Conservation (phyloP, 2,797 vertebrate species). For the Strix occidentalis region DNA sequence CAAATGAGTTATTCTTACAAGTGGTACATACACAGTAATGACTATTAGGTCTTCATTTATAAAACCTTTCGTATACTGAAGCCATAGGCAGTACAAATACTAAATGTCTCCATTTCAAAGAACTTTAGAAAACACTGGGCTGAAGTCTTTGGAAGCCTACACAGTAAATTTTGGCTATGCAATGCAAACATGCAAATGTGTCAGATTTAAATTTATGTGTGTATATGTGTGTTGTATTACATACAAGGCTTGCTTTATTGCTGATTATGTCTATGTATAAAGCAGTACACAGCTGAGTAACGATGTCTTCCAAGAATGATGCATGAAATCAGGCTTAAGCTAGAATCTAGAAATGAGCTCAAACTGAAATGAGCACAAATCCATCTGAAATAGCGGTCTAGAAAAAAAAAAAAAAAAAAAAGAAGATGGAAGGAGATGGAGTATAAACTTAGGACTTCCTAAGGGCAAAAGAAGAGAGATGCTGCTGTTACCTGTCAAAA, state of each 20-base stretch:
- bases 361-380: background rate
- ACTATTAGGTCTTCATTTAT: background rate
- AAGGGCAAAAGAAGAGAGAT: background rate
- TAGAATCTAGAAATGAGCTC: background rate
- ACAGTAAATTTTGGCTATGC: background rate
- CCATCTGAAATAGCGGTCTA: background rate
- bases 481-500: background rate
- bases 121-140: background rate
- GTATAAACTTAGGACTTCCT: background rate
- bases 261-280: background rate
- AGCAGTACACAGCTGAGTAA: background rate
- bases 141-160: background rate
- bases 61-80: background rate
- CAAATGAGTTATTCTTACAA: background rate
- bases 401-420: background rate
- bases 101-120: background rate
- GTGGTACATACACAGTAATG: background rate
- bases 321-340: background rate
- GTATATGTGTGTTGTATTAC: background rate
- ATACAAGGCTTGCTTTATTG: background rate
- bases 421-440: background rate
- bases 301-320: background rate
- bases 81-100: background rate
- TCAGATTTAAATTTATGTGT: background rate
- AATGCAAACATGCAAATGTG: background rate